Evolutionary conservation across 2,113 vertebrate genomes (phyloP).

Genomic region (Ophiodon elongatus): DNA sequence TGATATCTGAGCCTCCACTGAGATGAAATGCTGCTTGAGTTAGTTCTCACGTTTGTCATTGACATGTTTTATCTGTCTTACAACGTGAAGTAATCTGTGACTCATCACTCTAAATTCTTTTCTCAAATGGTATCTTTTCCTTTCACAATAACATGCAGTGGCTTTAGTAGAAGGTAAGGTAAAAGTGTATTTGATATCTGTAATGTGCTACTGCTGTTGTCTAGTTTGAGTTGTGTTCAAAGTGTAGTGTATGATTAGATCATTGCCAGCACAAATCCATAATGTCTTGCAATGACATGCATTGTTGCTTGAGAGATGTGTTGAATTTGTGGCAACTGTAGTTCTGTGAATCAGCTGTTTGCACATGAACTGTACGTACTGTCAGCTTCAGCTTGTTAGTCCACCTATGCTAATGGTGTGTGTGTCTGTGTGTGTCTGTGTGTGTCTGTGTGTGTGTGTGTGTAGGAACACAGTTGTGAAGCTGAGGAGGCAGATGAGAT

Average conservation of each 20-base stretch:
- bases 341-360: slow-evolving; percentile 67
- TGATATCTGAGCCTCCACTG: neutral
- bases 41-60: slow-evolving; percentile 35
- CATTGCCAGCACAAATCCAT: slow-evolving; percentile 72
- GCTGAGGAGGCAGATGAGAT: slow-evolving; percentile 88
- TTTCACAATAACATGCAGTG: slow-evolving; percentile 79
- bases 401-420: neutral
- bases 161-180: slow-evolving; percentile 79
- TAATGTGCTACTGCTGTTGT: slow-evolving; percentile 76
- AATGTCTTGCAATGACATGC: slow-evolving; percentile 75
- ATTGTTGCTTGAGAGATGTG: slow-evolving; percentile 73
- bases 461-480: slow-evolving; percentile 83
- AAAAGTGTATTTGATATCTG: slow-evolving; percentile 60
- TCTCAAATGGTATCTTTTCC: slow-evolving; percentile 74
- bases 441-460: slow-evolving; percentile 38
- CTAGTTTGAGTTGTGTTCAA: slow-evolving; percentile 66
- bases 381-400: neutral
- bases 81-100: slow-evolving; percentile 35
- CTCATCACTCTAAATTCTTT: slow-evolving; percentile 50
- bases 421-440: slow-evolving; percentile 14
- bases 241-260: slow-evolving; percentile 71
- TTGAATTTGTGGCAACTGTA: slow-evolving; percentile 69
- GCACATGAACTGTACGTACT: slow-evolving; percentile 27
- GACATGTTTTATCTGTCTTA: slow-evolving; percentile 30
- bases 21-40: slow-evolving; percentile 35